Conservation (phyloP, 2,888 invertebrate genomes). For the Mycogona germanica region DNA sequence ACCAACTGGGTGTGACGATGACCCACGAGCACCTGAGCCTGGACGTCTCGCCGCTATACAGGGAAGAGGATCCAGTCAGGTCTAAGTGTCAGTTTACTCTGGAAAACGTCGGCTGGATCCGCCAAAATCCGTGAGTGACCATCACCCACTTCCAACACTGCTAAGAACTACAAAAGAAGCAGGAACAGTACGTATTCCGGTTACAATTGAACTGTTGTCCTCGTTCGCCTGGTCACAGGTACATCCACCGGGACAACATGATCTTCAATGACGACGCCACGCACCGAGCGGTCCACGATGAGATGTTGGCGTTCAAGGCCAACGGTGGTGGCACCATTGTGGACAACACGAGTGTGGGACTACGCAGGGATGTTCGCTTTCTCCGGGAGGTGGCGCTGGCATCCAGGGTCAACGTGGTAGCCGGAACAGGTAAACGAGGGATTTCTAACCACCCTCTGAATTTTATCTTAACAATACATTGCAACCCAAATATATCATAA, state of each 20-base stretch:
- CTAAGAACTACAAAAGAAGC: too few relatives aligned
- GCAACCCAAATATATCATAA: too few relatives aligned
- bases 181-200: too few relatives aligned
- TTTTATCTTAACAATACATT: too few relatives aligned
- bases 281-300: constrained; percentile 47
- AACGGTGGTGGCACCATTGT: constrained; percentile 63
- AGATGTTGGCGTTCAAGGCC: constrained; percentile 49
- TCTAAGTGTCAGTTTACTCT: constrained; percentile 43
- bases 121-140: constrained; percentile 49
- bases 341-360: constrained; percentile 61
- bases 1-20: constrained; percentile 49
- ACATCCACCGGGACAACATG: constrained; percentile 52
- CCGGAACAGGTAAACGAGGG: constrained; percentile 51
- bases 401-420: constrained; percentile 56
- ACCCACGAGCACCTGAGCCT: constrained; percentile 63
- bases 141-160: neutral
- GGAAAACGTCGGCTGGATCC: constrained; percentile 48
- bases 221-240: too few relatives aligned
- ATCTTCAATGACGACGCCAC: constrained; percentile 46
- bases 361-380: constrained; percentile 48
- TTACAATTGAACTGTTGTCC: too few relatives aligned
- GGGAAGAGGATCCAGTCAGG: constrained; percentile 1
- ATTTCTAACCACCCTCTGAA: too few relatives aligned
- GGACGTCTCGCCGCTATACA: constrained; percentile 48
- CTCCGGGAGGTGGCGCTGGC: constrained; percentile 45